Conservation (phyloP, 2,113 vertebrate genomes). For the Dolichotis patagonum region DNA sequence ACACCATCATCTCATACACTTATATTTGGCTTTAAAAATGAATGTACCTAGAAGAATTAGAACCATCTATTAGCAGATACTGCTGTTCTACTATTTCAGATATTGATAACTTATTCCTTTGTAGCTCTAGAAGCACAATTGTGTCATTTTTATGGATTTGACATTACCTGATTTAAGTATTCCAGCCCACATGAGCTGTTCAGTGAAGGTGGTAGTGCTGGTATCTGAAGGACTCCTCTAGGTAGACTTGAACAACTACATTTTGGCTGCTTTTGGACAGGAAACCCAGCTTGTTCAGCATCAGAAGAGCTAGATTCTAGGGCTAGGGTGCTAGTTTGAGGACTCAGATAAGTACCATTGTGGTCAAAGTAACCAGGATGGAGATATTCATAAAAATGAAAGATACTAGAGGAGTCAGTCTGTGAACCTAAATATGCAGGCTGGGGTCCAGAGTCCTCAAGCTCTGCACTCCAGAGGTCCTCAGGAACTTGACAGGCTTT, state of each 20-base stretch:
- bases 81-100: neutral
- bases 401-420: neutral
- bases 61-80: neutral
- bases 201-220: slow-evolving; percentile 66
- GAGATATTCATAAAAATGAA: neutral
- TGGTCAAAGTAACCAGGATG: neutral
- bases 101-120: neutral
- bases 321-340: neutral
- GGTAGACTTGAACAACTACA: neutral
- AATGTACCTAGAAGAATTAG: neutral
- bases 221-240: slow-evolving; percentile 76
- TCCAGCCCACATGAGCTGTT: slow-evolving; percentile 87
- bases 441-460: neutral
- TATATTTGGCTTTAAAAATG: slow-evolving; percentile 49
- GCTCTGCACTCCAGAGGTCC: neutral
- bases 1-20: neutral
- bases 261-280: slow-evolving; percentile 72
- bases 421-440: neutral
- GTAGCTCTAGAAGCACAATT: neutral
- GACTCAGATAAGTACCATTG: neutral
- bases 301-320: neutral
- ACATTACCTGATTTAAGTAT: slow-evolving; percentile 86
- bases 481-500: neutral
- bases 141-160: neutral
- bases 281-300: slow-evolving; percentile 32